These are phyloP conservation scores for Psittacula cyanocephala DNA, from an alignment of 2,113 vertebrate genomes.

Conservation along the genomic window DNA sequence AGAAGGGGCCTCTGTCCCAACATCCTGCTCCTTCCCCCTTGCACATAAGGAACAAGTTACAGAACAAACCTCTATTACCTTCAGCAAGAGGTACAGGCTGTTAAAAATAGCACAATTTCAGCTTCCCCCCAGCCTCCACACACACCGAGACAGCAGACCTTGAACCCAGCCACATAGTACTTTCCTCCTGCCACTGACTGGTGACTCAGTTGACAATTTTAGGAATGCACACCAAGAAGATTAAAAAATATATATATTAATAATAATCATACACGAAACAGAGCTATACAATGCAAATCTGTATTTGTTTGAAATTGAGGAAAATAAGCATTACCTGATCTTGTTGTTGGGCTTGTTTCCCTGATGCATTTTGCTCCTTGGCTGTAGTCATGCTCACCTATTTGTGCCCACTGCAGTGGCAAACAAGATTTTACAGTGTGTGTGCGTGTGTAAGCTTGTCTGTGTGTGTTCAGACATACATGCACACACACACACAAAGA, in stretches of 20 bases:
- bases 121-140: background rate
- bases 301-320: slow-evolving; percentile 29
- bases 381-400: slow-evolving; percentile 90
- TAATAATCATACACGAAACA: background rate
- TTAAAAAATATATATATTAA: background rate
- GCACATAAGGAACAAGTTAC: background rate
- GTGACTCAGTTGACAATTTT: slow-evolving; percentile 39
- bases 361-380: slow-evolving; percentile 86
- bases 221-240: background rate
- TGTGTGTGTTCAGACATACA: slow-evolving; percentile 47
- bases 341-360: slow-evolving; percentile 88
- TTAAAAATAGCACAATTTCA: slow-evolving; percentile 51
- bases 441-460: slow-evolving; percentile 23
- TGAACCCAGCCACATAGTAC: slow-evolving; percentile 3
- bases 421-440: slow-evolving; percentile 41
- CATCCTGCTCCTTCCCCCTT: background rate
- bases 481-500: slow-evolving; percentile 13
- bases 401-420: slow-evolving; percentile 63
- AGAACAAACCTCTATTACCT: background rate
- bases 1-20: slow-evolving; percentile 28
- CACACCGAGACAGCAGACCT: slow-evolving; percentile 11
- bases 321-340: slow-evolving; percentile 87
- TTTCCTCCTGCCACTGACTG: background rate
- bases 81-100: slow-evolving; percentile 6
- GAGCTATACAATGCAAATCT: background rate